Evolutionary conservation across 2,888 invertebrate species (phyloP), one percentile per base, ranked within the genome.

Genomic region (Antheraea assamensis): DNA sequence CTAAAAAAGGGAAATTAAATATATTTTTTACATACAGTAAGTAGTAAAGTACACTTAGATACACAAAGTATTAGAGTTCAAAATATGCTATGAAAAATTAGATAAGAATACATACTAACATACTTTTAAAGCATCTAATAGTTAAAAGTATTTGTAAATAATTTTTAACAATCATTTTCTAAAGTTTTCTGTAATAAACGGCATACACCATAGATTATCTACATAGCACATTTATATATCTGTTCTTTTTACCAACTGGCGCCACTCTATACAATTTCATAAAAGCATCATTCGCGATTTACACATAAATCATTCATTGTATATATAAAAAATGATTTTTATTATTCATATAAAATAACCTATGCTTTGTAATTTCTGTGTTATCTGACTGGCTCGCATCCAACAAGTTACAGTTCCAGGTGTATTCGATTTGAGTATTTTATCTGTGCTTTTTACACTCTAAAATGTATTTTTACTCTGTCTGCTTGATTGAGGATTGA

Each of bases 381-480:
- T 84, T 88, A 87, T 86, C 84, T 81, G 76, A 84, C 87, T 91
- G 91, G 91, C 90, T 76, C 75, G 73, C 70, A 77, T 88, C 90
- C 90, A 91, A 88, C 79, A 73, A 66, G 73, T 75, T 78, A 81
- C 79, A 78, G 74, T 78, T 87, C 87, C 90, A 91, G 91, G 91
- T 90, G 89, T 84, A 84, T 81, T 80, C 79, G 80, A 82, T 86
- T 87, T 82, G 79, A 83, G 78, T 80, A 82, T 87, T 89, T 86
- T 86, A 85, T 87, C 85, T 82, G 79, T 81, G 81, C 83, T 82
- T 85, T 88, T 88, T 85, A 84, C 87, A 89, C 84, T 87, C 72
- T 84, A 80, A 80, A 81, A 86, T 88, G 82, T 90, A 90, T 91
- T 89, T 90, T 89, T 87, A 85, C 83, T 82, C 80, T 78, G 81